phyloP scores from a whole-genome alignment of 2,797 vertebrate species.

The Macropodus opercularis region DNA sequence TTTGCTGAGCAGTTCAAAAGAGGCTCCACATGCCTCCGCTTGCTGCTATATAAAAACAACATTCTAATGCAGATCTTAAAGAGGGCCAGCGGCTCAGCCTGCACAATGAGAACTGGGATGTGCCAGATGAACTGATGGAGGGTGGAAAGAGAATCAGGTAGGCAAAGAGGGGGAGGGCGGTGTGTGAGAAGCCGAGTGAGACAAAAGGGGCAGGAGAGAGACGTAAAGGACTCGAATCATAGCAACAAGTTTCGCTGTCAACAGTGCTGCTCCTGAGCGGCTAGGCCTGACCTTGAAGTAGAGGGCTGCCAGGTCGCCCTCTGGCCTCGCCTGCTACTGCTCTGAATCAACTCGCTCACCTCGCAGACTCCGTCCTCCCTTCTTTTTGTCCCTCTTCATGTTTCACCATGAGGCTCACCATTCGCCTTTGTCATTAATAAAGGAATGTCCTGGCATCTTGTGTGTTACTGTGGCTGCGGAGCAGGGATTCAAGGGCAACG shows the following conservation, averaged over 20 bases:
- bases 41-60: conserved; percentile 80
- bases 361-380: conserved; percentile 30
- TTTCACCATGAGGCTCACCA: conserved; percentile 60
- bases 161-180: conserved; percentile 40
- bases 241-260: conserved; percentile 51
- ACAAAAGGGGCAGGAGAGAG: conserved; percentile 29
- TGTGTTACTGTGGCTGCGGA: conserved; percentile 48
- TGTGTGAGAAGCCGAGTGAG: conserved; percentile 17
- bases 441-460: conserved; percentile 66
- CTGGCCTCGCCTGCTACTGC: conserved; percentile 47
- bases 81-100: conserved; percentile 67
- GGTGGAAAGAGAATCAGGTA: conserved; percentile 44
- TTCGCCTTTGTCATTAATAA: conserved; percentile 68
- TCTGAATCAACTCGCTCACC: conserved; percentile 59
- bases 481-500: conserved; percentile 35
- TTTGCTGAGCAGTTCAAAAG: conserved; percentile 78
- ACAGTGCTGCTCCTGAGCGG: conserved; percentile 28
- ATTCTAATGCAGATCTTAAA: conserved; percentile 77
- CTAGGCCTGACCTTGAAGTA: conserved; percentile 40
- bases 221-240: conserved; percentile 40
- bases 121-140: conserved; percentile 58
- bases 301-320: conserved; percentile 46
- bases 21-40: conserved; percentile 80
- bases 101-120: conserved; percentile 72
- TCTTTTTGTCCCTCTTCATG: conserved; percentile 55